Evolutionary conservation across 2,888 invertebrate genomes (phyloP).

Genomic region (Xylophagus ater): DNA sequence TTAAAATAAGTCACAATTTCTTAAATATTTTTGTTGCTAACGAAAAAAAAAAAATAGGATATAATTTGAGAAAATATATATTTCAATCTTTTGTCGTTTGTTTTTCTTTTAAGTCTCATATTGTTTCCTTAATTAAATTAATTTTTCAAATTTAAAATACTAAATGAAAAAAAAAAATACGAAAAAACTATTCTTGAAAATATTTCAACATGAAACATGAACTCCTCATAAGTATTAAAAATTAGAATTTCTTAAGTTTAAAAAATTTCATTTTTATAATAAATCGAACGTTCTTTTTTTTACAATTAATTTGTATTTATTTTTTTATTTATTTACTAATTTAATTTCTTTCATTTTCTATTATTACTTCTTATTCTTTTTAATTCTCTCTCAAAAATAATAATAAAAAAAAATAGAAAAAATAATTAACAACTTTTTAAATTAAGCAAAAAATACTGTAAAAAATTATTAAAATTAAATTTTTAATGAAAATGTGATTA

Average conservation of each 20-base stretch:
- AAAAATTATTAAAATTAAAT: too few relatives aligned
- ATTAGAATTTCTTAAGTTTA: too few relatives aligned
- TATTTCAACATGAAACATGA: too few relatives aligned
- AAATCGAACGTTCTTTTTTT: slow-evolving; percentile 1
- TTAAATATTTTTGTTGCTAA: too few relatives aligned
- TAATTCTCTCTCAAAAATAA: too few relatives aligned
- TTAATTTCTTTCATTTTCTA: slow-evolving; percentile 1
- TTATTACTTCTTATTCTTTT: too few relatives aligned
- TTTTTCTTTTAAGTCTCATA: slow-evolving; percentile 3
- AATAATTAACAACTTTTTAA: too few relatives aligned
- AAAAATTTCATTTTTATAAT: slow-evolving; percentile 8
- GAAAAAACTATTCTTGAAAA: slow-evolving; percentile 6
- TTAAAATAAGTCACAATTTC: too few relatives aligned
- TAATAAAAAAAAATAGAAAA: too few relatives aligned
- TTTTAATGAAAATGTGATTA: too few relatives aligned
- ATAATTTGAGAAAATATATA: background rate
- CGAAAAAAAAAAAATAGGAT: background rate
- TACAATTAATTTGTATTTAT: slow-evolving; percentile 9
- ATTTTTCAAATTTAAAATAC: slow-evolving; percentile 8
- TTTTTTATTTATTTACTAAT: slow-evolving; percentile 1
- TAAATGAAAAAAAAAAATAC: slow-evolving; percentile 6
- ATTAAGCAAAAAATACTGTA: too few relatives aligned
- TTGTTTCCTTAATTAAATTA: slow-evolving; percentile 1
- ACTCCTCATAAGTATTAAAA: too few relatives aligned
- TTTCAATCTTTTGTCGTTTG: background rate